phyloP scores from a whole-genome alignment of 1,140 invertebrate species.

The Ylistrum balloti region DNA sequence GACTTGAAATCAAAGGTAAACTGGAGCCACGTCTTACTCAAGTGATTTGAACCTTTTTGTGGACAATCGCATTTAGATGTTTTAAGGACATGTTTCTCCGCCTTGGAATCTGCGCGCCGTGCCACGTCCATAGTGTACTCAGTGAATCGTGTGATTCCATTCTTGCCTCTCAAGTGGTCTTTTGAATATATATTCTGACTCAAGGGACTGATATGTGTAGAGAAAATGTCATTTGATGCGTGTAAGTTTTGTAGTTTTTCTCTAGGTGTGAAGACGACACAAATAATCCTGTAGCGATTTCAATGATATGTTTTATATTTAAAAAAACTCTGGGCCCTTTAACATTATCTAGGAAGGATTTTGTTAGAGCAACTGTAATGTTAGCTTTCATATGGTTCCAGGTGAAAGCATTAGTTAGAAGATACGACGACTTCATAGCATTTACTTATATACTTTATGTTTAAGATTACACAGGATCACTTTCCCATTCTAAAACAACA shows the following conservation, averaged over 20 bases:
- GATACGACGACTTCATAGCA: background rate
- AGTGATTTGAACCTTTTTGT: slow-evolving; percentile 31
- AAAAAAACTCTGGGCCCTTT: background rate
- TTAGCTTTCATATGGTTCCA: background rate
- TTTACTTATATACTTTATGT: no score
- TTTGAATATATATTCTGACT: slow-evolving; percentile 36
- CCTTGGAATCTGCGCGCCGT: slow-evolving; percentile 29
- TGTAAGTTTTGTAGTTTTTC: slow-evolving; percentile 13
- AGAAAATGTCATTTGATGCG: slow-evolving; percentile 26
- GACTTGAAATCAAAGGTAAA: slow-evolving; percentile 29
- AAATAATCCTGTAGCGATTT: background rate
- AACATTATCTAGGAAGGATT: background rate
- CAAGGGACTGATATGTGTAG: slow-evolving; percentile 31
- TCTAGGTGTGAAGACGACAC: background rate
- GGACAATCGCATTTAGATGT: slow-evolving; percentile 26
- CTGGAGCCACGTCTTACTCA: slow-evolving; percentile 22
- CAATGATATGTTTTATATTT: slow-evolving; percentile 16
- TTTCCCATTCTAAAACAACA: background rate
- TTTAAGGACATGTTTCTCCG: slow-evolving; percentile 37
- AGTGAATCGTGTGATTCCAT: background rate
- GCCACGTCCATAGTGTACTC: background rate
- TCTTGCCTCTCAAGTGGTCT: background rate
- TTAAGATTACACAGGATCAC: background rate
- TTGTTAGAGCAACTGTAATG: no score
- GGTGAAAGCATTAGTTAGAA: background rate